Base-by-base conservation (phyloP, 2,797 vertebrate genomes). In the Microctenopoma steveboyesi region DNA sequence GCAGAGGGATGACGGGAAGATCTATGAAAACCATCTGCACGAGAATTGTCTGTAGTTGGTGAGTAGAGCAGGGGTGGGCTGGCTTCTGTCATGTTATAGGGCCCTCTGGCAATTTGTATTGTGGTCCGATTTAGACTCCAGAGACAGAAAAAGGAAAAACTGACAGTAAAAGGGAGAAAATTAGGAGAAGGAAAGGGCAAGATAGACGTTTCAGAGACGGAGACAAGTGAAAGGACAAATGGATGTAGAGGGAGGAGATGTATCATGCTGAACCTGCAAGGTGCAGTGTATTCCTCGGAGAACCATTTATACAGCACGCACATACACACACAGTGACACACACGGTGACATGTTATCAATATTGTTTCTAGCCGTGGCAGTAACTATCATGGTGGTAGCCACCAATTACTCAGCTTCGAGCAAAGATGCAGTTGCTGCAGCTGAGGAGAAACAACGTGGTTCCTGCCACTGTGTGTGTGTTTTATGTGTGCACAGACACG, bases 351-450 rank as follows among this genome's bases (percentile, higher is more conserved):
- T 77, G 81, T 76, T 90, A 89, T 89, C 81, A 88, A 84, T 86
- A 87, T 74, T 78, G 82, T 77, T 85, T 84, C 69, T 73, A 66
- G 82, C 74, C 52, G 79, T 50, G 63, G 40, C 40, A 45, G 79
- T 68, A 58, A 66, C 86, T 78, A 78, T 84, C 82, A 81, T 70
- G 64, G 65, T 6, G n/a, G 39, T 73, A 75, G 77, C 61, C 72
- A 67, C 72, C 87, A 89, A 86, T 91, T 89, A 89, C 87, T 84
- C 85, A 74, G 81, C 81, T 84, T 13, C 80, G 85, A 47, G 75
- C 60, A 62, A 73, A 77, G 69, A 73, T 76, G 77, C 69, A 81
- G 85, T 76, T 70, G 50, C 72, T 52, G 55, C 64, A 65, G 74
- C 64, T 59, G 69, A 73, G 71, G 71, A 83, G 16, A 84, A 51